Percentiles rank a stretch among this genome's conserved stretches.
phyloP scores from a whole-genome alignment of 2,888 invertebrate species.

The Sinotaia quadrata region DNA sequence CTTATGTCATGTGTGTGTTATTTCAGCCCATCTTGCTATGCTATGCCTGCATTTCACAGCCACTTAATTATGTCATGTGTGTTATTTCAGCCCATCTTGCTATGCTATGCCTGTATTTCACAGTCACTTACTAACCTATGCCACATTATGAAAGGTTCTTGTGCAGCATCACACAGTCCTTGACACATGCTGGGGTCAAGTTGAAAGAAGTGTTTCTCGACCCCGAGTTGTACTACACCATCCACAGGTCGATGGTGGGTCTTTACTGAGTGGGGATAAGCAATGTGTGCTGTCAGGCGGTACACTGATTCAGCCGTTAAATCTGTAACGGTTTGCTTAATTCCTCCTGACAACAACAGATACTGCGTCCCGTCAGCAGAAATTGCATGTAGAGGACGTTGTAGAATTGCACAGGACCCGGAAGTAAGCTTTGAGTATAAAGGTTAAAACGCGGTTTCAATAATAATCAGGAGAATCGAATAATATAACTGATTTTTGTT shows the following conservation, averaged over 20 bases:
- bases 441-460: too few species aligned
- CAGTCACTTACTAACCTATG: background rate
- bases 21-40: too few species aligned
- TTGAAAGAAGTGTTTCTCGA: conserved; percentile 23
- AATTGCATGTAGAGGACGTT: background rate
- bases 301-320: conserved; percentile 5
- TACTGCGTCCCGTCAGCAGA: conserved; percentile 2
- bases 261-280: conserved; percentile 22
- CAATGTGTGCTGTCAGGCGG: conserved; percentile 21
- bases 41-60: too few species aligned
- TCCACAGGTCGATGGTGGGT: conserved; percentile 24
- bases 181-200: conserved; percentile 33
- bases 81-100: too few species aligned
- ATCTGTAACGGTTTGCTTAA: conserved; percentile 7
- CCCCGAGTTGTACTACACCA: conserved; percentile 32
- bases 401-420: background rate
- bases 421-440: too few species aligned
- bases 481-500: too few species aligned
- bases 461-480: too few species aligned
- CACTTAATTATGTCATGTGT: too few species aligned
- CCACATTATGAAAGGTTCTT: conserved; percentile 31
- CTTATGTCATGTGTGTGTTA: too few species aligned
- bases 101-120: too few species aligned
- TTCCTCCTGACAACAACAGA: conserved; percentile 11
- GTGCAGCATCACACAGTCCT: conserved; percentile 26